Evolutionary conservation across 2,113 vertebrate species (phyloP).

Genomic region (Geococcyx californianus): DNA sequence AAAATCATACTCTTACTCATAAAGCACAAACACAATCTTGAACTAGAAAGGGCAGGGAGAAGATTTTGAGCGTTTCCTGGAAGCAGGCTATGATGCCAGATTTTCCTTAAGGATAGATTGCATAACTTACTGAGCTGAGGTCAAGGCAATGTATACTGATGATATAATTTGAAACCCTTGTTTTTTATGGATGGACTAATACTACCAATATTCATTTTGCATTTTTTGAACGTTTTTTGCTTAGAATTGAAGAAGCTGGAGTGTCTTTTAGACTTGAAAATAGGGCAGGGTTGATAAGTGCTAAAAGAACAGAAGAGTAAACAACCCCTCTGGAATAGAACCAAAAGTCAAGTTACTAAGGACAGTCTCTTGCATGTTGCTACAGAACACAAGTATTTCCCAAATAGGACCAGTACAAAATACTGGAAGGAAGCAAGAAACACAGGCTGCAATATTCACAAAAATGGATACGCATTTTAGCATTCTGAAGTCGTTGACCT

Average conservation of each 20-base stretch:
- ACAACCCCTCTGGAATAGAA: background rate
- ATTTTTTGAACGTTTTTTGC: background rate
- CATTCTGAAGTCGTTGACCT: slow-evolving; percentile 10
- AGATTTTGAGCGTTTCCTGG: background rate
- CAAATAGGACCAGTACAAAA: background rate
- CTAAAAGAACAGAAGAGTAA: background rate
- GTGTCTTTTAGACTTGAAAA: background rate
- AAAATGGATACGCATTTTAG: background rate
- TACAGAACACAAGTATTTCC: background rate
- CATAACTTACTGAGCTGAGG: background rate
- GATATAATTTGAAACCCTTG: background rate
- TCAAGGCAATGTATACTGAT: background rate
- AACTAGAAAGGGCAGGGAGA: background rate
- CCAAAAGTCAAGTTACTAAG: background rate
- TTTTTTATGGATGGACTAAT: background rate
- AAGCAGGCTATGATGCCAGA: background rate
- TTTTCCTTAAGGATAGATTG: background rate
- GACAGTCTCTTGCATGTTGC: background rate
- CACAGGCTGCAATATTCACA: background rate
- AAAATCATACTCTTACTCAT: background rate
- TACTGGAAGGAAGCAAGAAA: background rate
- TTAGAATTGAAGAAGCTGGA: background rate
- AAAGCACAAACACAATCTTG: background rate
- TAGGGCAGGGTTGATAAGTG: accelerated
- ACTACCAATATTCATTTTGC: background rate